Base-by-base conservation (phyloP, 2,797 vertebrate species). In the Halcyon smyrnensis region DNA sequence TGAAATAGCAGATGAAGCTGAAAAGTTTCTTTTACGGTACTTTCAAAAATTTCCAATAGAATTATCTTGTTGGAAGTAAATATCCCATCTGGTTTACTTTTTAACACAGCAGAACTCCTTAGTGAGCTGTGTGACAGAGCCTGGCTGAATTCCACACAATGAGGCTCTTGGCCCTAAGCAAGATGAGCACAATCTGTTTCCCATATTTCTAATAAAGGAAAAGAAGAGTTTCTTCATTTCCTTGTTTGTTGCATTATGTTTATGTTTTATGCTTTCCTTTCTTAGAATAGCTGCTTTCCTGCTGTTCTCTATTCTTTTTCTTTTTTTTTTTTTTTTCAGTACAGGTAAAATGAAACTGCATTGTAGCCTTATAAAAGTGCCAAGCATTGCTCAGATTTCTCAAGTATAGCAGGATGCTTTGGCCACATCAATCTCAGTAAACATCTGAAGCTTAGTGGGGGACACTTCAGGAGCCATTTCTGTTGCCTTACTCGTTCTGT, bases 31-130 rank as follows among this genome's bases (percentile, higher is more conserved):
- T 95, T 95, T 95, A 89, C 76, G 92, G 86, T 92, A 96, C 90
- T 97, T 97, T 77, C 37, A 97, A 97, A 86, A 84, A 88, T 97
- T 97, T 97, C 76, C 95, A 93, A 88, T 84, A 90, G 82, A 97
- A 96, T 97, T 96, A 94, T 97, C 94, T 97, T 96, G 68, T 96
- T 97, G 92, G 85, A 97, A 97, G 96, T 87, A 97, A 97, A 97
- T 96, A 93, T 96, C 96, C 98, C 98, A 98, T 98, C 97, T 98
- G 98, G 95, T 96, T 97, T 95, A 93, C 75, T 97, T 93, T 94
- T 92, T 93, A 90, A 63, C 87, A 90, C 94, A 96, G 95, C 94
- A 91, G 53, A 97, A 87, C 88, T 98, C 93, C 90, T 62, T 37
- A 95, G 97, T 94, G 97, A 96, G 93, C 87, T 89, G 43, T 94